These are phyloP conservation scores for Apogon hyalosoma DNA, from an alignment of 2,797 vertebrate genomes.

Conservation along the genomic window DNA sequence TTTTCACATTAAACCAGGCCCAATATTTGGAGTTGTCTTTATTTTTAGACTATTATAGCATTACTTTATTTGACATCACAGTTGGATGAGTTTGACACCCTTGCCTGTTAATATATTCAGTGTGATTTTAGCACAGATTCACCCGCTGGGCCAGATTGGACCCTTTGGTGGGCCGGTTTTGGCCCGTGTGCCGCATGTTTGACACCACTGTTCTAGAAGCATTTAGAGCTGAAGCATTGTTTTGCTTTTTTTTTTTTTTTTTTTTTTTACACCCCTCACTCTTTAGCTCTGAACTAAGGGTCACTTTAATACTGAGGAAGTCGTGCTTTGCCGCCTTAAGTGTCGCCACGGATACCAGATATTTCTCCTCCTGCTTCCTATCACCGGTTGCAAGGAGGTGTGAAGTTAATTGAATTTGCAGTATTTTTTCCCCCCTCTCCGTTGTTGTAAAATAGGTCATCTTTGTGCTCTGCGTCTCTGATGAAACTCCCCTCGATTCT, in stretches of 20 bases:
- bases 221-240: neutral
- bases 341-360: constrained; percentile 32
- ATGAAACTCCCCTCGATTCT: constrained; percentile 32
- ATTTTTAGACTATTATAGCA: too few species aligned
- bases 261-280: neutral
- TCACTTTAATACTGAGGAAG: constrained; percentile 50
- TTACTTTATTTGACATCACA: too few species aligned
- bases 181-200: too few species aligned
- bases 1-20: too few species aligned
- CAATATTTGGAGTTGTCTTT: too few species aligned
- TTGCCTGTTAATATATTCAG: too few species aligned
- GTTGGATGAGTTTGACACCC: too few species aligned
- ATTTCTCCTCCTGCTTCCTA: constrained; percentile 21
- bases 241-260: constrained; percentile 5
- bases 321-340: constrained; percentile 21
- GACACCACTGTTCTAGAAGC: too few species aligned
- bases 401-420: constrained; percentile 55
- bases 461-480: constrained; percentile 48
- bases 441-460: constrained; percentile 69
- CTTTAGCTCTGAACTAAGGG: constrained; percentile 28
- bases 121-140: too few species aligned
- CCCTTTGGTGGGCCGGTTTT: too few species aligned
- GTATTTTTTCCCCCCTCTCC: constrained; percentile 25
- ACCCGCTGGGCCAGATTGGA: too few species aligned
- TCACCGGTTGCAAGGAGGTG: constrained; percentile 16